These are phyloP conservation scores for Popillia japonica DNA, from an alignment of 1,140 invertebrate species.

Conservation along the genomic window DNA sequence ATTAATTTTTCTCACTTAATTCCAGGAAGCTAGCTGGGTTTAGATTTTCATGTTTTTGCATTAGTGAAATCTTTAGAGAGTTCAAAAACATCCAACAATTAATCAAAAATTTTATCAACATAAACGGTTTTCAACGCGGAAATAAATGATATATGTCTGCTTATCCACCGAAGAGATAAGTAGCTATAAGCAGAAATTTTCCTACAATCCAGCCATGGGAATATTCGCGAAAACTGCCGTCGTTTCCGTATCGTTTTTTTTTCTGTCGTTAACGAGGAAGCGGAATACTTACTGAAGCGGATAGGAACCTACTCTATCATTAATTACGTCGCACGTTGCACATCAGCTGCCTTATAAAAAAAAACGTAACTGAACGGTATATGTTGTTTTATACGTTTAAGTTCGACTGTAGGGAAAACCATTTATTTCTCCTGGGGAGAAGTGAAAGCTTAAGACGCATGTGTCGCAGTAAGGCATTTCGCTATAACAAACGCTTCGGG, in stretches of 20 bases:
- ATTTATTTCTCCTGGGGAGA: not conserved
- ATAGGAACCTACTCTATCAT: not conserved
- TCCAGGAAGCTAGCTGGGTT: too few species aligned
- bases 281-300: not conserved
- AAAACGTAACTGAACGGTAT: not conserved
- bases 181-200: not conserved
- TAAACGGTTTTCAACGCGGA: conserved; percentile 6
- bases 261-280: not conserved
- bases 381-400: not conserved
- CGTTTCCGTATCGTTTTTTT: not conserved
- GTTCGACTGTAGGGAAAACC: not conserved
- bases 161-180: not conserved
- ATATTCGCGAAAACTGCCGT: not conserved
- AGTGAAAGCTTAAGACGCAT: not conserved
- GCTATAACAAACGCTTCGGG: not conserved
- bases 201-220: not conserved
- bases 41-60: too few species aligned
- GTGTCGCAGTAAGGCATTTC: not conserved
- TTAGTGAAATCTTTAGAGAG: not conserved
- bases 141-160: not conserved
- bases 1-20: too few species aligned
- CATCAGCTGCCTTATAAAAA: not conserved
- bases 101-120: not conserved
- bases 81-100: not conserved
- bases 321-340: not conserved